phyloP scores from a whole-genome alignment of 1,140 invertebrate genomes.

The Macrosteles quadrilineatus region DNA sequence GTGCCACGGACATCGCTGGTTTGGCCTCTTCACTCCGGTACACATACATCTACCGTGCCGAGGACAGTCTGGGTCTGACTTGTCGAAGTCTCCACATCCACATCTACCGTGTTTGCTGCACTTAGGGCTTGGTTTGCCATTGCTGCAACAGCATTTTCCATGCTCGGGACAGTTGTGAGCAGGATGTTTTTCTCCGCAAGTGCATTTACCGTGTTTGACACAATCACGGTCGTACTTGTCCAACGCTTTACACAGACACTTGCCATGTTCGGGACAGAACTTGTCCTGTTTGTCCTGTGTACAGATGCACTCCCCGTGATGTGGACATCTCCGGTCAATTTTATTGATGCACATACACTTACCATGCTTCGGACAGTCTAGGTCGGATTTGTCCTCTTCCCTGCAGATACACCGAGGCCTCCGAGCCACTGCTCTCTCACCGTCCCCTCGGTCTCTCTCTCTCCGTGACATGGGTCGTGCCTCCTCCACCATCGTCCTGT shows the following conservation, averaged over 20 bases:
- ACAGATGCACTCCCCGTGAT: not conserved
- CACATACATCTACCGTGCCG: not conserved
- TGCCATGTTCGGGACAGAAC: not conserved
- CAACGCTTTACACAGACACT: not conserved
- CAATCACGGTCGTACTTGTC: not conserved
- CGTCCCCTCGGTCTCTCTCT: too few relatives aligned
- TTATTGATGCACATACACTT: not conserved
- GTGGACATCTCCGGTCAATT: not conserved
- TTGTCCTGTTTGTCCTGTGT: not conserved
- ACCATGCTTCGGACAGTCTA: not conserved
- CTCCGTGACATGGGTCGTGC: too few relatives aligned
- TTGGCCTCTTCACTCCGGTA: not conserved
- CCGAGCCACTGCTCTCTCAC: too few relatives aligned
- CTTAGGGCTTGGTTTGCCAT: not conserved
- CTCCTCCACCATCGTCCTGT: not conserved
- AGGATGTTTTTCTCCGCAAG: not conserved
- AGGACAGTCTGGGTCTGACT: not conserved
- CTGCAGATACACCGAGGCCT: too few relatives aligned
- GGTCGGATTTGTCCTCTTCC: not conserved
- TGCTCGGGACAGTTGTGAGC: not conserved
- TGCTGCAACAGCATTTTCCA: not conserved
- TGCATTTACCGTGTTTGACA: not conserved
- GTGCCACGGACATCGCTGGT: not conserved
- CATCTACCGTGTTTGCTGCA: conserved; percentile 1
- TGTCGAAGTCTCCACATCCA: not conserved